A percentile compares a stretch with the other conserved stretches of the same genome.
Evolutionary conservation across 2,888 invertebrate species (phyloP).

Genomic region (Crocallis elinguaria): DNA sequence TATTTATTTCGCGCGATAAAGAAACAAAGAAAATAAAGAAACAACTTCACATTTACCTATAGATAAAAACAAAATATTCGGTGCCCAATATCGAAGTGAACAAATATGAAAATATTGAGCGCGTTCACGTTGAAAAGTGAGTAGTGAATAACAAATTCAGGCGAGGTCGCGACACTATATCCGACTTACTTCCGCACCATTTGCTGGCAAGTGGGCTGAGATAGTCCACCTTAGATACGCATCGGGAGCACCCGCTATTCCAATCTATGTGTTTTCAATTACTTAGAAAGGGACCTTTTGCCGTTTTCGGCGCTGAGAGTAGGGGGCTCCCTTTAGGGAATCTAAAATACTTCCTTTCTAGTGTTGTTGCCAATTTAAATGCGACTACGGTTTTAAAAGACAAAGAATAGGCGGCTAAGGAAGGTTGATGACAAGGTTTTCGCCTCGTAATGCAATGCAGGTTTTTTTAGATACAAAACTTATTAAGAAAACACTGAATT

Average conservation of each 20-base stretch:
- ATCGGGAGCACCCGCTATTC: conserved; percentile 56
- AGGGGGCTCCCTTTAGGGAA: not conserved
- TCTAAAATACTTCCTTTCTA: no score
- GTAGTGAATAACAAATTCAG: conserved; percentile 62
- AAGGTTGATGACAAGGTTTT: no score
- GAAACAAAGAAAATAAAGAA: no score
- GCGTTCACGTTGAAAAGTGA: conserved; percentile 56
- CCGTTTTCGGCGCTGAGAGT: conserved; percentile 34
- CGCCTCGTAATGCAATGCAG: no score
- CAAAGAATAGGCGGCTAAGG: no score
- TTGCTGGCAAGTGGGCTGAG: conserved; percentile 78
- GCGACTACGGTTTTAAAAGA: no score
- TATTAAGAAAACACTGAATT: no score
- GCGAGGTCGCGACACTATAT: conserved; percentile 68
- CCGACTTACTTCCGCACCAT: conserved; percentile 76
- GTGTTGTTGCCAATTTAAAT: no score
- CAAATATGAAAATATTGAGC: conserved; percentile 41
- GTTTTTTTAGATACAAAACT: no score
- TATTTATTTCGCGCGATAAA: no score
- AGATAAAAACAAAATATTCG: conserved; percentile 5
- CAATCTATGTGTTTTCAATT: conserved; percentile 72
- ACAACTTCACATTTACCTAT: no score
- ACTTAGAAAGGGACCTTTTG: conserved; percentile 52
- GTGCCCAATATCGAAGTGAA: not conserved
- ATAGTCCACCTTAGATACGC: conserved; percentile 65